A percentile compares a stretch with the other conserved stretches of the same genome.
phyloP scores from a whole-genome alignment of 2,888 invertebrate species.

The Tetragonula carbonaria region DNA sequence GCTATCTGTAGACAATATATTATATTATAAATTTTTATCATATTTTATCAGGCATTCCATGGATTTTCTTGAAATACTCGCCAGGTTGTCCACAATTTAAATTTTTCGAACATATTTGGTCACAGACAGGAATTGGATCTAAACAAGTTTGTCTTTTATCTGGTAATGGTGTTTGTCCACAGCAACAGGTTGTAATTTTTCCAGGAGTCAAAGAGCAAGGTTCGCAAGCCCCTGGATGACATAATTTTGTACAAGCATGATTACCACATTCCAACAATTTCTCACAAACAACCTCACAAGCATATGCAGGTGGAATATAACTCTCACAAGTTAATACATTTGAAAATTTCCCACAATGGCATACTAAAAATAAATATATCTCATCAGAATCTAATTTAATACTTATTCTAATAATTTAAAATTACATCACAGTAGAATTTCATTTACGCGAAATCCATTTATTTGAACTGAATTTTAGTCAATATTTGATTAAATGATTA shows the following conservation, averaged over 20 bases:
- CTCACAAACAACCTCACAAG: constrained; percentile 88
- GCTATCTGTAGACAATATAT: constrained; percentile 80
- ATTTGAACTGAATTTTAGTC: no score
- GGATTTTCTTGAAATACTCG: constrained; percentile 63
- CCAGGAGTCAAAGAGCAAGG: constrained; percentile 88
- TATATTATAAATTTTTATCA: neutral
- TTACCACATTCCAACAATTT: constrained; percentile 88
- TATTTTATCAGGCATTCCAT: neutral
- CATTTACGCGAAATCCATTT: no score
- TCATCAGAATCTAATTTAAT: neutral
- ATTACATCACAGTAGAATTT: neutral
- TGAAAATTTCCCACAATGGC: constrained; percentile 89
- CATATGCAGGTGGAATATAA: constrained; percentile 82
- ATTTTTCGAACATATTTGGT: constrained; percentile 85
- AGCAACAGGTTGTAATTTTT: constrained; percentile 89
- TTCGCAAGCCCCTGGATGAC: constrained; percentile 89
- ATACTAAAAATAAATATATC: constrained; percentile 84
- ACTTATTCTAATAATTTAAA: neutral
- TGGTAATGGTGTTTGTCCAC: constrained; percentile 88
- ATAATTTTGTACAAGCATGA: constrained; percentile 89
- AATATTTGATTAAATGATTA: no score
- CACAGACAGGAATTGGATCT: constrained; percentile 93
- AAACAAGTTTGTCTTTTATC: constrained; percentile 88
- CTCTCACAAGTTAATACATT: constrained; percentile 87
- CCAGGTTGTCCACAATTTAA: constrained; percentile 83